Base-by-base conservation (phyloP, 2,113 vertebrate genomes). In the Arvicanthis niloticus region DNA sequence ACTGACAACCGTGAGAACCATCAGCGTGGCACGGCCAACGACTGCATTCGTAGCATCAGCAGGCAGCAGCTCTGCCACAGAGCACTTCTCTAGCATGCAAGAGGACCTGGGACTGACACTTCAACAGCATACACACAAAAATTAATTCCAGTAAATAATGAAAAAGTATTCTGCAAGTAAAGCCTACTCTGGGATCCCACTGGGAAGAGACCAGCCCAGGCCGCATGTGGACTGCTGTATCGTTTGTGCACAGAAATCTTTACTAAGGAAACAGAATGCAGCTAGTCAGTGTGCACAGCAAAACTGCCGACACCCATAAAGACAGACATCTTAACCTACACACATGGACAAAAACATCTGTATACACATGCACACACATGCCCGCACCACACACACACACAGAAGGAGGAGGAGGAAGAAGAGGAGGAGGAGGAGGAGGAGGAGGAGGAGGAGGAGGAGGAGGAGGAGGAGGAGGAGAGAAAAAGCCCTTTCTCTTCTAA, bases 401-500 rank as follows among this genome's bases (percentile, higher is more conserved):
- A 51, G 51, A 51, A 51, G n/a, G n/a, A n/a, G n/a, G n/a, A n/a
- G n/a, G n/a, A n/a, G n/a, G n/a, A n/a, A n/a, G n/a, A n/a, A n/a
- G n/a, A n/a, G n/a, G n/a, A n/a, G n/a, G n/a, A n/a, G n/a, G n/a
- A n/a, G n/a, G n/a, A n/a, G n/a, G n/a, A n/a, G n/a, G n/a, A n/a
- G n/a, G n/a, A n/a, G n/a, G n/a, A n/a, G n/a, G n/a, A n/a, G n/a
- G n/a, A n/a, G n/a, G n/a, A n/a, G n/a, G n/a, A n/a, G n/a, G n/a
- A n/a, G n/a, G n/a, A n/a, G n/a, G n/a, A n/a, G n/a, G n/a, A n/a
- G n/a, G n/a, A n/a, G 17, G 73, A 73, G 29, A 80, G 75, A 24
- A 76, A 76, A 88, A 93, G 29, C 4, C 45, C 84, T 87, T 96
- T 95, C 58, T 85, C 56, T 93, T 82, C 70, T n/a, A 67, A 51